Conservation (phyloP, 2,113 vertebrate species). For the Osmerus eperlanus region DNA sequence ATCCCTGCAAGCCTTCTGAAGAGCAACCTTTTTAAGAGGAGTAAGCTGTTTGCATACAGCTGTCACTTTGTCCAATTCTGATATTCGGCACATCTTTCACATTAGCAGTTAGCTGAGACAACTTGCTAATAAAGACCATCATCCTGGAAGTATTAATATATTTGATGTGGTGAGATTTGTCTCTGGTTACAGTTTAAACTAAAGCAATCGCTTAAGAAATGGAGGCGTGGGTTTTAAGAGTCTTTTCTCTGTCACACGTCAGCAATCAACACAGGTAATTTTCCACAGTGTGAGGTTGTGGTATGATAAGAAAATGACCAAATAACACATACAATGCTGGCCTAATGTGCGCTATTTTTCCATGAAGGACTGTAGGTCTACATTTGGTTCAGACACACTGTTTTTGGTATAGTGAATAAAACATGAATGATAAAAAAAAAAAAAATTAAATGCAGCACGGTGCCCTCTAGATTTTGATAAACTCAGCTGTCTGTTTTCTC, state of each 20-base stretch:
- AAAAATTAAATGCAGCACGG: too few species aligned
- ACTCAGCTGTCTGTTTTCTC: not conserved
- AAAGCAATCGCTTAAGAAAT: not conserved
- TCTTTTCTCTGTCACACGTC: too few species aligned
- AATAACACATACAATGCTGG: too few species aligned
- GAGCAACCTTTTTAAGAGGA: not conserved
- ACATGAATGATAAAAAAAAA: too few species aligned
- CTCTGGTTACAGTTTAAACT: not conserved
- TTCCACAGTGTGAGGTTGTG: too few species aligned
- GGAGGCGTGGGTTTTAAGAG: not conserved
- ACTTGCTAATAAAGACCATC: conserved; percentile 1
- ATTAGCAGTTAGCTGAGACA: not conserved
- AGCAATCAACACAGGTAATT: too few species aligned
- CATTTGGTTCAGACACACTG: too few species aligned
- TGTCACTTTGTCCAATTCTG: not conserved
- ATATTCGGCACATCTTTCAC: not conserved
- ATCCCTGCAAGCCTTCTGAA: not conserved
- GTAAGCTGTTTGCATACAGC: not conserved
- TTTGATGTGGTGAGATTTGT: not conserved
- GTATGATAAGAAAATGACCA: too few species aligned
- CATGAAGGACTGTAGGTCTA: too few species aligned
- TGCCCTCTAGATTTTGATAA: too few species aligned
- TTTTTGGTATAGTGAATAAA: too few species aligned
- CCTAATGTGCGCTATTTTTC: too few species aligned
- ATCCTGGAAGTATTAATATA: not conserved